Evolutionary conservation across 2,113 vertebrate species (phyloP), one percentile per base, ranked within the genome.

Genomic region (Empidonax alnorum): DNA sequence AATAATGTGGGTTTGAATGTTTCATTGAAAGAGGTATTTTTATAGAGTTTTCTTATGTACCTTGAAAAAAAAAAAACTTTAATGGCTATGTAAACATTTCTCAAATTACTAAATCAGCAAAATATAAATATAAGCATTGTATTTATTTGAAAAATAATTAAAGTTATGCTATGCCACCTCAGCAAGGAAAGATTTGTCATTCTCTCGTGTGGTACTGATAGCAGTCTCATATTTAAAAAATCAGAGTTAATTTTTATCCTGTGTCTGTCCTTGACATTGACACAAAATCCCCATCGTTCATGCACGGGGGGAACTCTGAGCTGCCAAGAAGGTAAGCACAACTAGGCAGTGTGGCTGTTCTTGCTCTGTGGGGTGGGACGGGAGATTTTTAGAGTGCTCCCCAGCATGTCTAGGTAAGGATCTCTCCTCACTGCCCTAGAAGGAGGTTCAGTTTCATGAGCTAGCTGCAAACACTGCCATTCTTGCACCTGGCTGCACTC

Each of bases 231-330:
- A 28, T 71, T 17, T 47, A 41, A 69, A 68, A 85, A 61, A n/a
- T 25, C 39, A 30, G 22, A 39, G 12, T 17, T 72, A 9, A 4
- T 27, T 25, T 56, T 87, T 69, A 47, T 24, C 17, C 12, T 21
- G 78, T 82, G 27, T 61, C 35, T 52, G 27, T 46, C 18, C 7
- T 33, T 27, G 52, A 9, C 15, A 11, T 3, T 4, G 6, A n/a
- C 14, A 22, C 0, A 1, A 84, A 74, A 49, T 50, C 55, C 8
- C 4, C 3, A 0, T 15, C 4, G 1, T 8, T 23, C 0, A 0
- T n/a, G 50, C 7, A 4, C 0, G 3, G 3, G 2, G 3, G 3
- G 3, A 83, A 50, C 65, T 77, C 33, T 59, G 77, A 33, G 84
- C 55, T 58, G 50, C 41, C 2, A 1, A 39, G 42, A 13, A 67